These are phyloP conservation scores for Hydrozoanthus tunicans DNA, from an alignment of 64 coral and sea anemone species.

Conservation along the genomic window DNA sequence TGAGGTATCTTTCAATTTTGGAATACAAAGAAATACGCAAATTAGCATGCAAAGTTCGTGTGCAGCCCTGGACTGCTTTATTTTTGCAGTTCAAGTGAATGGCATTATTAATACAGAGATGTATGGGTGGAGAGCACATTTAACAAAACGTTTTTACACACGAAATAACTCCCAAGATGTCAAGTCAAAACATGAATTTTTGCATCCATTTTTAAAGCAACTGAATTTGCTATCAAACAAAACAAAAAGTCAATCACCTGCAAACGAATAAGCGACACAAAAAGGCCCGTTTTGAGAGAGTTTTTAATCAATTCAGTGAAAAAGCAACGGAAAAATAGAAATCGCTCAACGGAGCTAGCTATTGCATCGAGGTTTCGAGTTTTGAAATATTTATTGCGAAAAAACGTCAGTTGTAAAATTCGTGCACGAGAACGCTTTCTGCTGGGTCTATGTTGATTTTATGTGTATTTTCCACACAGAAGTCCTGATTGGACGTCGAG, in stretches of 20 bases:
- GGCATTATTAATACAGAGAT: not conserved
- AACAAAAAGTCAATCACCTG: not conserved
- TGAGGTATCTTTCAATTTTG: not conserved
- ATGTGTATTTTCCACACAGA: conserved; percentile 23
- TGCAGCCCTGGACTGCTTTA: not conserved
- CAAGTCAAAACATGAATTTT: not conserved
- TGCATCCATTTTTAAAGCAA: not conserved
- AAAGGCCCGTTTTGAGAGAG: not conserved
- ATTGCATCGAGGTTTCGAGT: not conserved
- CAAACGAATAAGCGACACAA: conserved; percentile 13
- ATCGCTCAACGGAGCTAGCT: not conserved
- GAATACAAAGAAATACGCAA: not conserved
- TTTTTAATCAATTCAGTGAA: not conserved
- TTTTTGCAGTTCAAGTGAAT: not conserved
- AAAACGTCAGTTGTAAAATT: not conserved
- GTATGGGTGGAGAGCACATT: not conserved
- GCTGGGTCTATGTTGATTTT: conserved; percentile 4
- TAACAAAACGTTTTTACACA: not conserved
- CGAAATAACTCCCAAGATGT: not conserved
- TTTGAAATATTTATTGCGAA: conserved; percentile 25
- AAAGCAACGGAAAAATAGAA: not conserved
- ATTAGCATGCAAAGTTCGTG: conserved; percentile 46
- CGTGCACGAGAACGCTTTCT: not conserved
- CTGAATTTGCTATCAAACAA: not conserved
- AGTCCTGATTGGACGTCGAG: conserved; percentile 27